Conservation (phyloP, 2,113 vertebrate species). For the Odocoileus virginianus region DNA sequence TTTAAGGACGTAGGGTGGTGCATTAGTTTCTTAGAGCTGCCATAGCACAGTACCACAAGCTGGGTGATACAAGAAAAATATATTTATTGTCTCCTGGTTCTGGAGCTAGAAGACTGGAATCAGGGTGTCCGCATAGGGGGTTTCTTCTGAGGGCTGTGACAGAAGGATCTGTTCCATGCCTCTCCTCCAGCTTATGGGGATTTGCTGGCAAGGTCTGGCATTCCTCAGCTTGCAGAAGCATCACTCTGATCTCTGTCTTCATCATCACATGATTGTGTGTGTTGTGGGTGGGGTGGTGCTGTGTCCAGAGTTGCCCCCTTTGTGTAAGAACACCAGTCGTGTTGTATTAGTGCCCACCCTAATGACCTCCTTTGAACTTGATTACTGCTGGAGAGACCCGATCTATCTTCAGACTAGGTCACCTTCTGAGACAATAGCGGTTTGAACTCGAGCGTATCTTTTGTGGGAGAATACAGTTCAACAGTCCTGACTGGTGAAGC, state of each 20-base stretch:
- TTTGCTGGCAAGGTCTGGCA: background rate
- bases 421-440: background rate
- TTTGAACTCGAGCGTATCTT: background rate
- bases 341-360: background rate
- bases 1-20: background rate
- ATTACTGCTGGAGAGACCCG: background rate
- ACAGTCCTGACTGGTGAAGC: background rate
- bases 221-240: background rate
- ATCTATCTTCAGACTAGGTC: background rate
- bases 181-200: background rate
- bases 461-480: background rate
- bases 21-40: background rate
- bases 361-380: background rate
- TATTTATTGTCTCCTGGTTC: background rate
- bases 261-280: background rate
- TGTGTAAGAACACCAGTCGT: background rate
- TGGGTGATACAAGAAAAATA: background rate
- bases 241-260: background rate
- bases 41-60: background rate
- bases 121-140: background rate
- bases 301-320: background rate
- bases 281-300: background rate
- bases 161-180: too few relatives aligned
- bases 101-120: background rate
- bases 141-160: background rate